Evolutionary conservation across 1,140 invertebrate species (phyloP).

Genomic region (Nymphalis io): DNA sequence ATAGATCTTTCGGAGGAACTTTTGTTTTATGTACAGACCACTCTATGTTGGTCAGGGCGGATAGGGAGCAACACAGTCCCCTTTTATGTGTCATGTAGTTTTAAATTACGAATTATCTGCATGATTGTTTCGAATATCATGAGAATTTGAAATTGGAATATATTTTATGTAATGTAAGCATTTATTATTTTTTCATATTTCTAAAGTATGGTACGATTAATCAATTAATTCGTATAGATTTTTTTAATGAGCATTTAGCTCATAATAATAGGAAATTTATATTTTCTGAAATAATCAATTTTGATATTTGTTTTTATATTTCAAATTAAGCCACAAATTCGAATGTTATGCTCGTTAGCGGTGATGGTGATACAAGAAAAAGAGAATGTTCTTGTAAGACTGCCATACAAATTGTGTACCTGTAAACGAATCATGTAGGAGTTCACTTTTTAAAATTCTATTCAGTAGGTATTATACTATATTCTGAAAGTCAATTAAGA

Average conservation of each 20-base stretch:
- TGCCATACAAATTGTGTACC: slow-evolving; percentile 7
- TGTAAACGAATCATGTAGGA: slow-evolving; percentile 26
- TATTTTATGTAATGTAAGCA: neutral
- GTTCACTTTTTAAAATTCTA: slow-evolving; percentile 41
- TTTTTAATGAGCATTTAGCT: too few species aligned
- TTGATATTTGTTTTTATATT: too few species aligned
- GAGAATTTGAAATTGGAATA: slow-evolving; percentile 29
- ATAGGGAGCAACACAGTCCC: slow-evolving; percentile 55
- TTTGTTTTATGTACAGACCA: slow-evolving; percentile 56
- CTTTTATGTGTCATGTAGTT: slow-evolving; percentile 66
- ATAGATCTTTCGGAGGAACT: slow-evolving; percentile 49
- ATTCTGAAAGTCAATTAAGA: slow-evolving; percentile 62
- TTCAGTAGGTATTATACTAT: slow-evolving; percentile 53
- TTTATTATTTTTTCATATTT: neutral
- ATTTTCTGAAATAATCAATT: too few species aligned
- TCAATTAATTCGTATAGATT: too few species aligned
- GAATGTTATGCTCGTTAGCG: neutral
- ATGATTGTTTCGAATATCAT: slow-evolving; percentile 39
- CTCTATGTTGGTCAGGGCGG: slow-evolving; percentile 52
- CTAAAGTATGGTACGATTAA: neutral
- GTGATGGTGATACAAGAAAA: neutral
- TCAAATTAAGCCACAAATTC: too few species aligned
- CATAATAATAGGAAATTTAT: too few species aligned
- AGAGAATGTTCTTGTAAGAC: neutral
- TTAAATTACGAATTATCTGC: slow-evolving; percentile 54